A percentile compares a stretch with the other conserved stretches of the same genome.
Conservation (phyloP, 2,888 invertebrate genomes). For the Spisula subtruncata region DNA sequence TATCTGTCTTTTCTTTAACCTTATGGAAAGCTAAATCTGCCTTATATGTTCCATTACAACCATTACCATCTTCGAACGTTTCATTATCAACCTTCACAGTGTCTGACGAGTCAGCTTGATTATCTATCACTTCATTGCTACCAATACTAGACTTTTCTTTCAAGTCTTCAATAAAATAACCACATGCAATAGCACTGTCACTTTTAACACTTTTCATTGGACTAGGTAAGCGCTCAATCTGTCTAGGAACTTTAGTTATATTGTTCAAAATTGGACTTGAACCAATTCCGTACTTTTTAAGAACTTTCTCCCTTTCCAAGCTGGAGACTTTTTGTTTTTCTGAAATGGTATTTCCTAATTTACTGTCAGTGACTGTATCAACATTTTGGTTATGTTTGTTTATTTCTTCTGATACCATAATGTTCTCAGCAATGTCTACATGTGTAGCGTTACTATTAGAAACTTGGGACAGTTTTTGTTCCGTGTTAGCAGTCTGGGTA, state of each 20-base stretch:
- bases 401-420: background rate
- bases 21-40: background rate
- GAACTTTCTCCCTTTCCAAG: conserved; percentile 62
- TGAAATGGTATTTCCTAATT: background rate
- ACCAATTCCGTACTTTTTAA: conserved; percentile 69
- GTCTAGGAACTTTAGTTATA: conserved; percentile 33
- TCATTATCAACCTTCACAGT: background rate
- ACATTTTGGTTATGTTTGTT: background rate
- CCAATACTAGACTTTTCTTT: background rate
- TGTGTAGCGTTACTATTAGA: background rate
- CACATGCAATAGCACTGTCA: conserved; percentile 52
- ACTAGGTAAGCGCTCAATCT: background rate
- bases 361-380: background rate
- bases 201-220: conserved; percentile 47
- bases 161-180: conserved; percentile 59
- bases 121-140: conserved; percentile 1
- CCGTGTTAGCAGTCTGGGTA: background rate
- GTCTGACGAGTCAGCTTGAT: background rate
- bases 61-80: background rate
- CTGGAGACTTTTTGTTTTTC: conserved; percentile 33
- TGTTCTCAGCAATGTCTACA: background rate
- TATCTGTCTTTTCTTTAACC: background rate
- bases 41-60: background rate
- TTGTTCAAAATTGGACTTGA: conserved; percentile 45
- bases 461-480: background rate